These are phyloP conservation scores for Hafferia zeledoni DNA, from an alignment of 2,797 vertebrate species.

Conservation along the genomic window DNA sequence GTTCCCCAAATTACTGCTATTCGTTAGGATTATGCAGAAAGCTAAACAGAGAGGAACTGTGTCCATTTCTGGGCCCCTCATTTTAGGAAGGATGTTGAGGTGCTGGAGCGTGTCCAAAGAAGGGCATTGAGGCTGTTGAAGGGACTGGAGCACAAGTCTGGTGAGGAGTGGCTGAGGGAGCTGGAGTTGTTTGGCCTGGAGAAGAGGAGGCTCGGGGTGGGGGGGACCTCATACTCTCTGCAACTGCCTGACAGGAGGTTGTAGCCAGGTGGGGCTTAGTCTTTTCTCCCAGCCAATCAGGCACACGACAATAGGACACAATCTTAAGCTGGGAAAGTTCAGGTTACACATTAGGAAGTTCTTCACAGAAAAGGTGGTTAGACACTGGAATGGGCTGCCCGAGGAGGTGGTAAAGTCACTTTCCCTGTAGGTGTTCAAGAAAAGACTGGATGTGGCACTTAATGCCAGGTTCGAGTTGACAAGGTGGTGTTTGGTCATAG, in stretches of 20 bases:
- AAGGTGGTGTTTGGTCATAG: not conserved
- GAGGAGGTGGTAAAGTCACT: not conserved
- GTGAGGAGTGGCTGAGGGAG: not conserved
- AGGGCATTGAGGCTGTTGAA: not conserved
- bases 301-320: not conserved
- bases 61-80: not conserved
- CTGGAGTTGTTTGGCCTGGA: not conserved
- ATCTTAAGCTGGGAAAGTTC: not conserved
- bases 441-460: not conserved
- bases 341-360: no score
- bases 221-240: not conserved
- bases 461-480: not conserved
- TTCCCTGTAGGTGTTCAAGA: not conserved
- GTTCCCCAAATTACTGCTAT: conserved; percentile 6
- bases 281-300: not conserved
- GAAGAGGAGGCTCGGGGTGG: not conserved
- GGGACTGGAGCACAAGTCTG: not conserved
- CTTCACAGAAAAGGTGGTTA: no score
- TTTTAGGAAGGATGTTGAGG: not conserved
- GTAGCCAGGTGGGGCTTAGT: not conserved
- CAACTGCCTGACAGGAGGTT: not conserved
- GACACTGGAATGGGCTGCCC: not conserved
- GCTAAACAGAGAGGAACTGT: not conserved
- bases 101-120: not conserved
- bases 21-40: conserved; percentile 29